Evolutionary conservation across 2,113 vertebrate species (phyloP), one percentile per base, ranked within the genome.

Genomic region (Barnardius zonarius): DNA sequence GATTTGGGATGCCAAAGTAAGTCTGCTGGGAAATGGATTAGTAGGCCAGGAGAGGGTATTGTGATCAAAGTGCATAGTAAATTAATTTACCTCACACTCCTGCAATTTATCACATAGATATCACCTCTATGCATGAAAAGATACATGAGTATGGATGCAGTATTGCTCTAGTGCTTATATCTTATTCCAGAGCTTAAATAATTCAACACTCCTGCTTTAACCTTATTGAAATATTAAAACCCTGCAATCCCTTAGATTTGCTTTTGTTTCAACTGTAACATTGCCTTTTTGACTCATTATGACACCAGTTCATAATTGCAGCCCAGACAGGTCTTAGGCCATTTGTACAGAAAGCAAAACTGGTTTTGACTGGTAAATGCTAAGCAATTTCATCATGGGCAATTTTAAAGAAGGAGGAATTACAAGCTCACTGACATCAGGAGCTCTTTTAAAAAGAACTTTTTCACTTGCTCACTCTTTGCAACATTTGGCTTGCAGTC

Each of bases 171-270:
- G 70, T 84, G 66, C 91, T 96, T 94, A 69, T 93, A 91, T 89
- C 91, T 94, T 94, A 83, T 96, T 96, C 86, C 75, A 76, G 67
- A 76, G 70, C 44, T 66, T 96, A 80, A 96, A 96, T 96, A 43
- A 96, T 96, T 97, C 67, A 96, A 68, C 13, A 49, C 41, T 91
- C 88, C 81, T 94, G 66, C 77, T 96, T 96, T 96, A 96, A 96
- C 91, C 91, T 95, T 91, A 81, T 39, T 96, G 92, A 96, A 97
- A 95, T 97, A 95, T 96, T 97, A 89, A 97, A 95, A 69, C 25
- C 15, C 57, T 91, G 86, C 74, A 48, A 77, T 96, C 74, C 63
- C 54, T 89, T 85, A 87, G 78, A 83, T 93, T 96, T 94, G 59
- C 91, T 86, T 94, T 92, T 93, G 95, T 97, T 96, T 91, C 80